Conservation (phyloP, 2,797 vertebrate species). For the Crenuchus spilurus region DNA sequence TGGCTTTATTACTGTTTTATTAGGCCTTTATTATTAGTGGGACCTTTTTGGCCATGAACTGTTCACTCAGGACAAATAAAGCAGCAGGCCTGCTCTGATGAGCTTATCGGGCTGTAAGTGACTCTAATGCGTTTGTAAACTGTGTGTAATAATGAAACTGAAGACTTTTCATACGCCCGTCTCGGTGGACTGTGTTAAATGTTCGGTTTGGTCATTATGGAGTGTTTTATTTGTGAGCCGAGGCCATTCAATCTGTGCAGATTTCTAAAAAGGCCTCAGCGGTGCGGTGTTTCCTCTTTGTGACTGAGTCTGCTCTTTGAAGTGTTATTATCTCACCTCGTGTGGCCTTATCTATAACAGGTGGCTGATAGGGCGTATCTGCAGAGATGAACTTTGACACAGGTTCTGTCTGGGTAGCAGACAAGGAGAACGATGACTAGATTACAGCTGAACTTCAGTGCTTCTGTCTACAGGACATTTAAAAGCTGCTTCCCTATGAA, state of each 20-base stretch:
- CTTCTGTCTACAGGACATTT: too few relatives aligned
- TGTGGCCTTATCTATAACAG: slow-evolving; percentile 9
- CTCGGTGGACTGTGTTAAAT: not conserved
- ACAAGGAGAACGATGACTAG: not conserved
- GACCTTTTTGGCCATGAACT: slow-evolving; percentile 1
- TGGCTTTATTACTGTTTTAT: slow-evolving; percentile 23
- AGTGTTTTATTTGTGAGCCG: slow-evolving; percentile 1
- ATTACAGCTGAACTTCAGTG: too few relatives aligned
- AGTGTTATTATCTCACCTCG: slow-evolving; percentile 23
- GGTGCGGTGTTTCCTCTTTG: not conserved
- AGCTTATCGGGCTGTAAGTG: not conserved
- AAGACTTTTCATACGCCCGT: not conserved
- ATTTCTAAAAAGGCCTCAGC: not conserved
- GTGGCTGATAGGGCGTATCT: slow-evolving; percentile 13
- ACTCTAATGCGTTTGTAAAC: not conserved
- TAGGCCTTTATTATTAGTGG: not conserved
- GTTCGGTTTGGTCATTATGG: not conserved
- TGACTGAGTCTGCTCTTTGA: slow-evolving; percentile 1
- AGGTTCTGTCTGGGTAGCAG: not conserved
- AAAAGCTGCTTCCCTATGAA: too few relatives aligned
- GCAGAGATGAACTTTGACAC: slow-evolving; percentile 36
- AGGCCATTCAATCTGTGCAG: not conserved
- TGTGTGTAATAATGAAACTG: not conserved
- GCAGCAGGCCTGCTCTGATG: not conserved
- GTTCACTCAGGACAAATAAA: slow-evolving; percentile 11